phyloP scores from a whole-genome alignment of 2,888 invertebrate genomes.

The Tenthredo scrophulariae region DNA sequence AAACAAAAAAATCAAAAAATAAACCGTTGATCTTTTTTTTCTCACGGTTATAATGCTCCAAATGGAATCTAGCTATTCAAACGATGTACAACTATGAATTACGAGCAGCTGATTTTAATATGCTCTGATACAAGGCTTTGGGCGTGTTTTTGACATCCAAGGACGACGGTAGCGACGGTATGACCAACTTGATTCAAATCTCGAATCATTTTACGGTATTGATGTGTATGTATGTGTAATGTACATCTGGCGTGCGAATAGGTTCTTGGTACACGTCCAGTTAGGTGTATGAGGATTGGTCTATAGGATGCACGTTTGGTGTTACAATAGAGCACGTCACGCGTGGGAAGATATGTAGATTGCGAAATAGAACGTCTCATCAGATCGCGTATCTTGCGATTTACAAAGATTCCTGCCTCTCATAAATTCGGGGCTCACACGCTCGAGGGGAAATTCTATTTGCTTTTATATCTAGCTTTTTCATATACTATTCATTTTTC shows the following conservation, averaged over 20 bases:
- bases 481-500: background rate
- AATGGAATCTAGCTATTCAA: slow-evolving; percentile 1
- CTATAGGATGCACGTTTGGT: slow-evolving; percentile 25
- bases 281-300: slow-evolving; percentile 6
- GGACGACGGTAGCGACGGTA: background rate
- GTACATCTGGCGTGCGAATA: background rate
- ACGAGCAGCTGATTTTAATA: background rate
- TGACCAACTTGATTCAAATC: background rate
- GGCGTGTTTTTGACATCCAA: slow-evolving; percentile 7
- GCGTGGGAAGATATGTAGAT: slow-evolving; percentile 50
- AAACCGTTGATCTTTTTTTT: background rate
- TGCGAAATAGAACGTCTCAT: slow-evolving; percentile 34
- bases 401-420: slow-evolving; percentile 34
- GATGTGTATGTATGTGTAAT: background rate
- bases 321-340: slow-evolving; percentile 43
- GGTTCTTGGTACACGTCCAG: background rate
- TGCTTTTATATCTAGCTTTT: background rate
- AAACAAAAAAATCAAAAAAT: background rate
- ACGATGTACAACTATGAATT: slow-evolving; percentile 1
- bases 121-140: background rate
- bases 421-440: slow-evolving; percentile 43
- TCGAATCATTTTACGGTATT: background rate
- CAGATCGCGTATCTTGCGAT: slow-evolving; percentile 40
- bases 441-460: slow-evolving; percentile 17
- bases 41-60: background rate